Evolutionary conservation across 2,888 invertebrate species (phyloP).

Genomic region (Tridacna gigas): DNA sequence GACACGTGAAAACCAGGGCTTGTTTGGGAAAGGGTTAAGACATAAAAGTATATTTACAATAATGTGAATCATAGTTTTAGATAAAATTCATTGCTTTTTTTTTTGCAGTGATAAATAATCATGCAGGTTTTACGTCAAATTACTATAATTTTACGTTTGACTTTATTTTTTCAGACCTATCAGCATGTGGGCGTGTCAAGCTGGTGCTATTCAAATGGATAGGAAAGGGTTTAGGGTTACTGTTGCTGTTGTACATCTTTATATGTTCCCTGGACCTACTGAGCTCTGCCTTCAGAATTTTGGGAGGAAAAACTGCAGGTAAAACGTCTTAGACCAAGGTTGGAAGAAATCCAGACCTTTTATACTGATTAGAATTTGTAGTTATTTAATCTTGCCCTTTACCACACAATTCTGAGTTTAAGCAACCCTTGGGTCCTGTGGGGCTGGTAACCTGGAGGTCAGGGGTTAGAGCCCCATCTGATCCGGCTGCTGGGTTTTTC

Average conservation of each 20-base stretch:
- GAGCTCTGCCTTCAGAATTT: conserved; percentile 79
- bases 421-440: too few species aligned
- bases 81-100: not conserved
- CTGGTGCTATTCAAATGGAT: conserved; percentile 22
- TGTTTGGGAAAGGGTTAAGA: not conserved
- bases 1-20: not conserved
- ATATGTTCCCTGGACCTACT: conserved; percentile 81
- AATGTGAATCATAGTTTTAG: not conserved
- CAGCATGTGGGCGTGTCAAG: not conserved
- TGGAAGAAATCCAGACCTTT: too few species aligned
- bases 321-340: not conserved
- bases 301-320: conserved; percentile 80
- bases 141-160: too few species aligned
- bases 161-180: conserved; percentile 12
- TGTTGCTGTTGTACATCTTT: conserved; percentile 77
- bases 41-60: not conserved
- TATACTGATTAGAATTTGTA: too few species aligned
- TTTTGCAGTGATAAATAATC: not conserved
- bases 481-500: too few species aligned
- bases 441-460: too few species aligned
- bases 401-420: too few species aligned
- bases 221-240: conserved; percentile 75
- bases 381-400: too few species aligned
- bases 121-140: too few species aligned
- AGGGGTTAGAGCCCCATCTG: too few species aligned